These are phyloP conservation scores for Colaptes auratus DNA, from an alignment of 2,113 vertebrate species.

Conservation along the genomic window DNA sequence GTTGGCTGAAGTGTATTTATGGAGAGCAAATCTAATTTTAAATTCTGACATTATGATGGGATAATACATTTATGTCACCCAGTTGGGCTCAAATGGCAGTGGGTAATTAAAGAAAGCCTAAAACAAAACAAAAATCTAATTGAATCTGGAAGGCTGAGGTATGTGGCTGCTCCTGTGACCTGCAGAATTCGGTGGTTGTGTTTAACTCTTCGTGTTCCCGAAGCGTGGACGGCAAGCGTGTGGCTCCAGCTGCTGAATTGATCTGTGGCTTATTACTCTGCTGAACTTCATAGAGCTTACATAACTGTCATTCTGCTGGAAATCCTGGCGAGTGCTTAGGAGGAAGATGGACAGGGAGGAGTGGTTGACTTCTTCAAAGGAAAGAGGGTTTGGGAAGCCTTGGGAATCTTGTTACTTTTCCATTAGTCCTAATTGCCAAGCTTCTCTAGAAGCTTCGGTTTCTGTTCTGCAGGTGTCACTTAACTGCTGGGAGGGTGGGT, in stretches of 20 bases:
- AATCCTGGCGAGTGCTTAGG: neutral
- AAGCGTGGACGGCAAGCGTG: rapidly evolving
- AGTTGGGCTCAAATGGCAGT: constrained; percentile 2
- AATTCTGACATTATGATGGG: constrained; percentile 44
- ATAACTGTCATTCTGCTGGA: neutral
- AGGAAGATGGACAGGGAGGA: neutral
- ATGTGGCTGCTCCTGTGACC: neutral
- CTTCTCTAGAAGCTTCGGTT: constrained; percentile 6
- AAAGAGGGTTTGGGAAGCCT: neutral
- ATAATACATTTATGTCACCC: constrained; percentile 48
- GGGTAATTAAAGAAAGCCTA: constrained; percentile 34
- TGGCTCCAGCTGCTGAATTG: neutral
- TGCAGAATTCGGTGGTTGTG: neutral
- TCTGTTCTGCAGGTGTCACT: constrained; percentile 12
- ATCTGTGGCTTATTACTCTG: neutral
- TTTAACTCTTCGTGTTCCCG: neutral
- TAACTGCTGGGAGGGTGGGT: neutral
- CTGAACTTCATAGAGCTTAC: neutral
- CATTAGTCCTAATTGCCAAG: neutral
- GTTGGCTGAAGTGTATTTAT: neutral
- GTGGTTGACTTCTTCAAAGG: neutral
- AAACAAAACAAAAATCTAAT: neutral
- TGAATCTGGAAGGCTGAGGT: neutral
- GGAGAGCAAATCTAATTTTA: constrained; percentile 59
- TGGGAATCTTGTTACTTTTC: neutral